Evolutionary conservation across 2,113 vertebrate species (phyloP), one percentile per base, ranked within the genome.

Genomic region (Sigmodon hispidus): DNA sequence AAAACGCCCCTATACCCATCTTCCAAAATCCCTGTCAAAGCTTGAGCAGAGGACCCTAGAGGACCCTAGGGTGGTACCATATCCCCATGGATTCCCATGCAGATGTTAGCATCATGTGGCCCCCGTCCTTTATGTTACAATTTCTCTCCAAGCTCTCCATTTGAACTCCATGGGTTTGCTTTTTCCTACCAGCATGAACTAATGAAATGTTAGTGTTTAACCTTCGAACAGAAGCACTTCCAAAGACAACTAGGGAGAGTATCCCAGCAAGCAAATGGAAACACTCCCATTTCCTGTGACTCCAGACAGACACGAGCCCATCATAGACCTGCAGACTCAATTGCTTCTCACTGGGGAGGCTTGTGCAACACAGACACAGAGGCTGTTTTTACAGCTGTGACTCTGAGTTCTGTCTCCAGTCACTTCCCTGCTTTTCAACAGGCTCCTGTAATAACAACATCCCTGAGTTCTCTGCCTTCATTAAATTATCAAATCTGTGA

Each of bases 71-170:
- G 7, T 57, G 12, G 24, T 24, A 7, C 36, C 10, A 9, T 11
- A 73, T 6, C 45, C 31, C 16, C 36, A 1, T 4, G 29, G n/a
- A 65, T 52, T 52, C 57, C 7, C 7, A 7, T 19, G 52, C 4
- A 5, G 65, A 40, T 48, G 4, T 22, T 13, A 16, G 50, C 9
- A 16, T 21, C 3, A 3, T 0, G 15, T 24, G 36, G 22, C 50
- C 48, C 45, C 29, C 10, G 19, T 22, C 4, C 29, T 21, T 0
- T 40, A 72, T 50, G 16, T 7, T 29, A 70, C 21, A 13, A 48
- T 88, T 72, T 77, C 36, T 73, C 34, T 85, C 36, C 19, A 24
- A 22, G 26, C 8, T 31, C n/a, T 13, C n/a, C 13, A 3, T 50
- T 16, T 40, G 48, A 79, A 26, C 17, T 87, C 24, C 73, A 81